Evolutionary conservation across 2,888 invertebrate species (phyloP).

Genomic region (Rhogogaster chlorosoma): DNA sequence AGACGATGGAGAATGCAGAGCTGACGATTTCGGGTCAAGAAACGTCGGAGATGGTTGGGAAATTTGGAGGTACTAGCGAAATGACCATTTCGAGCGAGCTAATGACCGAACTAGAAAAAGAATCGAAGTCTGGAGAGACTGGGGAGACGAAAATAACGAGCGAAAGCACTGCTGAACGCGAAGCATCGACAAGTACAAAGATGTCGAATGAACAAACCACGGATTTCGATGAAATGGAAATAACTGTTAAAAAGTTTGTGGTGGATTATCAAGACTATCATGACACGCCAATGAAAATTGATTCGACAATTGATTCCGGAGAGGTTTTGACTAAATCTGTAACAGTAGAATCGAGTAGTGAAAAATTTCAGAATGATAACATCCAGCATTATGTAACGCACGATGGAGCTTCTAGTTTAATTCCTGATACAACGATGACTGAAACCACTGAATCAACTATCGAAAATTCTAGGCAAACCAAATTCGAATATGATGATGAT

Average conservation of each 20-base stretch:
- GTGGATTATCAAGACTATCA: slow-evolving; percentile 31
- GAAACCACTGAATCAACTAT: neutral
- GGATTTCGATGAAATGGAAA: neutral
- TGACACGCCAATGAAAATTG: neutral
- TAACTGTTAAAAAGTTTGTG: neutral
- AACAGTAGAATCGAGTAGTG: neutral
- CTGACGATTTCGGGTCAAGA: neutral
- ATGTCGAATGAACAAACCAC: neutral
- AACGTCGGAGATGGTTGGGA: neutral
- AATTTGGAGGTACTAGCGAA: slow-evolving; percentile 34
- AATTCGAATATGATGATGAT: neutral
- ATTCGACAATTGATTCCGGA: slow-evolving; percentile 18
- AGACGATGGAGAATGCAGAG: neutral
- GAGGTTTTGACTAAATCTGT: slow-evolving; percentile 1
- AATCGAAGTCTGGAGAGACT: neutral
- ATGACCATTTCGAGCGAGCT: slow-evolving; percentile 39
- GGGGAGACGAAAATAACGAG: neutral
- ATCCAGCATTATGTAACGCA: neutral
- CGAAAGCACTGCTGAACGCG: neutral
- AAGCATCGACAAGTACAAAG: neutral
- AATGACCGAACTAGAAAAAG: slow-evolving; percentile 34
- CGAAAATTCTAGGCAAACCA: neutral
- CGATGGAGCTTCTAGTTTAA: neutral
- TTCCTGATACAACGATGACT: neutral
- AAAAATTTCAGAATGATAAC: neutral